These are phyloP conservation scores for Tupaia tana DNA, from an alignment of 2,113 vertebrate species.

Conservation along the genomic window DNA sequence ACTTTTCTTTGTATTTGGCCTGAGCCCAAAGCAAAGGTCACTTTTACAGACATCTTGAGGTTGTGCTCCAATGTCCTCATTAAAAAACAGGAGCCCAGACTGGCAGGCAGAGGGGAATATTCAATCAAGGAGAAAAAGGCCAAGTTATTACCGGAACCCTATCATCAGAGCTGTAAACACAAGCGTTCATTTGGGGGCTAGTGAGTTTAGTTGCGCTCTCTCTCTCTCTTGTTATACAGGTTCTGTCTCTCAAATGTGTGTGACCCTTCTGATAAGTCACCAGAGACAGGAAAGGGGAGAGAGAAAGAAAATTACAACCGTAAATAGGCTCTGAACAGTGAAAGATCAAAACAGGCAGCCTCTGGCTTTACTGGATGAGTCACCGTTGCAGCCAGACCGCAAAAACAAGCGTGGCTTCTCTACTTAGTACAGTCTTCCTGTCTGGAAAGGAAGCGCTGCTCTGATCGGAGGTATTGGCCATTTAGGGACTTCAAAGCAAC, in stretches of 20 bases:
- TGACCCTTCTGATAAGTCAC: constrained; percentile 53
- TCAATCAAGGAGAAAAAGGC: constrained; percentile 75
- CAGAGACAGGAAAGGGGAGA: not conserved
- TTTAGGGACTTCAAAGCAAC: constrained; percentile 58
- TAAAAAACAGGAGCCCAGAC: constrained; percentile 78
- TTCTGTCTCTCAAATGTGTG: constrained; percentile 62
- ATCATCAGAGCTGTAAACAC: constrained; percentile 69
- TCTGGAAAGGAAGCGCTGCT: constrained; percentile 71
- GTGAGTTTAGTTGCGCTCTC: not conserved
- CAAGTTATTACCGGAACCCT: constrained; percentile 74
- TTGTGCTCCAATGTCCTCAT: constrained; percentile 77
- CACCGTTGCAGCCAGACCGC: constrained; percentile 63
- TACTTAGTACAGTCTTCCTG: constrained; percentile 45
- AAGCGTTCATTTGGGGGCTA: constrained; percentile 37
- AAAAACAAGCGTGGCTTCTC: constrained; percentile 62
- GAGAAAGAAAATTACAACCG: constrained; percentile 61
- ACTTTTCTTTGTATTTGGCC: constrained; percentile 72
- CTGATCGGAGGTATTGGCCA: constrained; percentile 51
- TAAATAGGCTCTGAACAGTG: constrained; percentile 72
- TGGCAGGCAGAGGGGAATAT: constrained; percentile 80
- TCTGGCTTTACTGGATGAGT: constrained; percentile 75
- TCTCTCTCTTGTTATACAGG: not conserved
- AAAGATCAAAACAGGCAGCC: constrained; percentile 76
- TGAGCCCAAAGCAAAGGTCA: constrained; percentile 79
- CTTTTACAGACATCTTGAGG: constrained; percentile 78